Evolutionary conservation across 1,140 invertebrate genomes (phyloP).

Genomic region (Colletes gigas): DNA sequence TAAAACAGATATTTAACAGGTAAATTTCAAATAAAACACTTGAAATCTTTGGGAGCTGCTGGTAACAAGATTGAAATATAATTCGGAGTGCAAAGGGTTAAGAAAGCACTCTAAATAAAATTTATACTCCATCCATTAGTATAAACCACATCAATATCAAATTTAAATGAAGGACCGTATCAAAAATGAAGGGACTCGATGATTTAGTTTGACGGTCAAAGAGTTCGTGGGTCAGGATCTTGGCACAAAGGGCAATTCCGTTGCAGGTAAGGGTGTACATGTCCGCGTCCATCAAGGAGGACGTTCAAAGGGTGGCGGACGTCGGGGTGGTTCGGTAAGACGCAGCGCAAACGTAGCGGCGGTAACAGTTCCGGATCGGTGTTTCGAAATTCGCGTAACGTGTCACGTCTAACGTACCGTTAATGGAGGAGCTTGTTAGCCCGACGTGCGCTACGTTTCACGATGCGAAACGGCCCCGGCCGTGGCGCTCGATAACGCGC

Average conservation of each 20-base stretch:
- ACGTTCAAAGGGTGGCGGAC: constrained; percentile 31
- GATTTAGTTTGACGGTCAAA: no score
- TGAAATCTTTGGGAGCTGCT: no score
- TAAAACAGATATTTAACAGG: no score
- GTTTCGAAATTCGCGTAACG: constrained; percentile 73
- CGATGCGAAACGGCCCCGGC: constrained; percentile 52
- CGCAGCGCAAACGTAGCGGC: constrained; percentile 64
- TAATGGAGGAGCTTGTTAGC: constrained; percentile 76
- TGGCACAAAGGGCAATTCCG: constrained; percentile 30
- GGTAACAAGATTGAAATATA: no score
- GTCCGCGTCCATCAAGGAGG: constrained; percentile 35
- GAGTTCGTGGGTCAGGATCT: not conserved
- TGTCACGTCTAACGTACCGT: constrained; percentile 77
- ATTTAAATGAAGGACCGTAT: no score
- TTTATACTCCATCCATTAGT: no score
- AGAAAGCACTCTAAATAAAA: no score
- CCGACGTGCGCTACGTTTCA: constrained; percentile 64
- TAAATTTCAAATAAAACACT: no score
- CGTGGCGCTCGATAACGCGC: constrained; percentile 54
- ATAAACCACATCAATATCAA: no score
- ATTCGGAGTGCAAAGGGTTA: no score
- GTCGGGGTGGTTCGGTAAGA: constrained; percentile 61
- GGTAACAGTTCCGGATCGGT: constrained; percentile 62
- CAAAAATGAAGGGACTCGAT: no score
- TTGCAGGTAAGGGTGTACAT: constrained; percentile 3